Base-by-base conservation (phyloP, 2,113 vertebrate species). In the Neofelis nebulosa region DNA sequence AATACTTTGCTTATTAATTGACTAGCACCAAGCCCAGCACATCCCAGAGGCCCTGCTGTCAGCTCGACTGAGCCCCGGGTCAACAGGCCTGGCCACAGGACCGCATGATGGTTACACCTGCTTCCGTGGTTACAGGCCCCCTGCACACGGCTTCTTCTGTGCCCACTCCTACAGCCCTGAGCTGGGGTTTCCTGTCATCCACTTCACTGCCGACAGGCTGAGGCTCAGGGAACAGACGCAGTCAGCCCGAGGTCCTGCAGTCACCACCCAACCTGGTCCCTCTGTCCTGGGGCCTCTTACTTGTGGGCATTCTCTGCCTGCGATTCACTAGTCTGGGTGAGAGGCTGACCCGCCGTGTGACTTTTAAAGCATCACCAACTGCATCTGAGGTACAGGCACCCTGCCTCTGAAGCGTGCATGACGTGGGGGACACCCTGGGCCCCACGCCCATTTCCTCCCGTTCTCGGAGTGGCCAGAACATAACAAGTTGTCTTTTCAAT, bases 261-360 rank as follows among this genome's bases (percentile, higher is more conserved):
- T 61, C 36, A 11, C 31, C 7, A 10, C 23, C 52, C 6, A 7
- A 18, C 15, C 25, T 21, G 0, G 27, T 14, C 16, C 6, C 55
- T 65, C 33, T 2, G 1, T 41, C 27, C 63, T 4, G 0, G 3
- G 25, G 11, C 63, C 3, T 10, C 7, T 15, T 29, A 65, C 50
- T 14, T 15, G 1, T 23, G 48, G 2, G 0, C 21, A 6, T 4
- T 2, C 48, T 36, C 36, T 21, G 4, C 4, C 29, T n/a, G 7
- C 11, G 7, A 5, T 52, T 61, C 36, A 27, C 57, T 7, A 27
- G 23, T 29, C 61, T 57, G 61, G 74, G 41, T 65, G 23, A 74
- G 18, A 36, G 55, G 31, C 5, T 38, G 33, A 25, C 21, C 1
- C 36, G 16, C 36, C 0, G 2, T 4, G 4, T 13, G 38, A 82